Percentiles rank a stretch among this genome's conserved stretches.
Evolutionary conservation across 1,140 invertebrate genomes (phyloP).

Genomic region (Papilio aristodemus): DNA sequence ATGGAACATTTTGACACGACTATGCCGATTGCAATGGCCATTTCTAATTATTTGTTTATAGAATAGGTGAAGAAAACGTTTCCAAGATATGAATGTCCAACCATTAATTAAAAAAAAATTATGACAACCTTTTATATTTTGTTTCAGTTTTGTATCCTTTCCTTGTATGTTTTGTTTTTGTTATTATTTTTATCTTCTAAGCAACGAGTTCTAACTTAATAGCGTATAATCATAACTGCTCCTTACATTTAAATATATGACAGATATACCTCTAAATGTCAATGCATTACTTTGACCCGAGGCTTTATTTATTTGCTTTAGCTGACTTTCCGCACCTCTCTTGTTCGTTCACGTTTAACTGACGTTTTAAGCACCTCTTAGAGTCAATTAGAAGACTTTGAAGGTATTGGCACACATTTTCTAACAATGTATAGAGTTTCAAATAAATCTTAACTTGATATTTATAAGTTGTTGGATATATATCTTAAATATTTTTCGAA

Average conservation of each 20-base stretch:
- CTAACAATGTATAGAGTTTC: not conserved
- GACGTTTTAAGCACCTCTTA: constrained; percentile 8
- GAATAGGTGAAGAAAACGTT: too few relatives aligned
- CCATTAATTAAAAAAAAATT: too few relatives aligned
- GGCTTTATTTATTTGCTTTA: constrained; percentile 11
- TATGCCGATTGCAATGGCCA: not conserved
- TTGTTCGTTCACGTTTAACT: constrained; percentile 1
- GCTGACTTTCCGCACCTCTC: constrained; percentile 11
- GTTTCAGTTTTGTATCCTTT: too few relatives aligned
- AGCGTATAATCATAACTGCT: not conserved
- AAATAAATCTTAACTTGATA: too few relatives aligned
- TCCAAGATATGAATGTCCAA: too few relatives aligned
- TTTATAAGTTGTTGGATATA: too few relatives aligned
- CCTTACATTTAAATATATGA: not conserved
- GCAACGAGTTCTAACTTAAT: too few relatives aligned
- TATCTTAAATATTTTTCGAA: too few relatives aligned
- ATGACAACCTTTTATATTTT: too few relatives aligned
- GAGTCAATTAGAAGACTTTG: constrained; percentile 19
- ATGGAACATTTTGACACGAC: constrained; percentile 3
- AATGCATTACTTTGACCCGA: constrained; percentile 7
- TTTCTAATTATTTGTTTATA: too few relatives aligned
- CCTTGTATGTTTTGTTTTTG: too few relatives aligned
- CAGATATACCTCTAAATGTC: constrained; percentile 5
- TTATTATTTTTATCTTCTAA: too few relatives aligned
- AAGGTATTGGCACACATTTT: not conserved